phyloP scores from a whole-genome alignment of 2,888 invertebrate species.

The Eupithecia abbreviata region DNA sequence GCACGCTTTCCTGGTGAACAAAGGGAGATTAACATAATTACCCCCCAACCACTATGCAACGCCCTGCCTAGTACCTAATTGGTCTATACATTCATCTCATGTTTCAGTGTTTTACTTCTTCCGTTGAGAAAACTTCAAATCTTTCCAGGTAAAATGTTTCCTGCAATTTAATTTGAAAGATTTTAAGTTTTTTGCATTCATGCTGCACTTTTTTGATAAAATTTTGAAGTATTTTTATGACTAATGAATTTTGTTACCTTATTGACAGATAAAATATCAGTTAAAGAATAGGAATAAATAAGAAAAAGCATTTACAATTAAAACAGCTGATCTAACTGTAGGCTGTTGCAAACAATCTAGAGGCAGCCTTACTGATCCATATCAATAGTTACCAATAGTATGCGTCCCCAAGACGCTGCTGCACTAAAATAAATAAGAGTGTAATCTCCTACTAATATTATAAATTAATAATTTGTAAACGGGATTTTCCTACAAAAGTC shows the following conservation, averaged over 20 bases:
- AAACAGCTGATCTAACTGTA: background rate
- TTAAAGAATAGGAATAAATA: background rate
- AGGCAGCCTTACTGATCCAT: background rate
- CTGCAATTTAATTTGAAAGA: no score
- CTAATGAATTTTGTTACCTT: background rate
- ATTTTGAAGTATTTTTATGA: background rate
- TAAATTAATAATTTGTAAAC: no score
- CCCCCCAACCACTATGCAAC: slow-evolving; percentile 39
- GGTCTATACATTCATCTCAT: slow-evolving; percentile 20
- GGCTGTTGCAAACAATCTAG: background rate
- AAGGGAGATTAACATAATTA: slow-evolving; percentile 40
- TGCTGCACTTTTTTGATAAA: background rate
- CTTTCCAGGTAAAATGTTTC: background rate
- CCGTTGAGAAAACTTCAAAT: background rate
- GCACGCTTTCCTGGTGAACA: slow-evolving; percentile 37
- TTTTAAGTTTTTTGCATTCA: background rate
- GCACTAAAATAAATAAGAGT: background rate
- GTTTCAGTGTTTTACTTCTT: slow-evolving; percentile 6
- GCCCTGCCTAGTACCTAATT: slow-evolving; percentile 25
- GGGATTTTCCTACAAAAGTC: no score
- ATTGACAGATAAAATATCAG: no score
- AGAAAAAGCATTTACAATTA: background rate
- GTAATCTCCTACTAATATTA: background rate
- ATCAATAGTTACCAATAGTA: background rate
- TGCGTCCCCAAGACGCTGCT: background rate